Evolutionary conservation across 1,140 invertebrate genomes (phyloP).

Genomic region (Megathymus violae): DNA sequence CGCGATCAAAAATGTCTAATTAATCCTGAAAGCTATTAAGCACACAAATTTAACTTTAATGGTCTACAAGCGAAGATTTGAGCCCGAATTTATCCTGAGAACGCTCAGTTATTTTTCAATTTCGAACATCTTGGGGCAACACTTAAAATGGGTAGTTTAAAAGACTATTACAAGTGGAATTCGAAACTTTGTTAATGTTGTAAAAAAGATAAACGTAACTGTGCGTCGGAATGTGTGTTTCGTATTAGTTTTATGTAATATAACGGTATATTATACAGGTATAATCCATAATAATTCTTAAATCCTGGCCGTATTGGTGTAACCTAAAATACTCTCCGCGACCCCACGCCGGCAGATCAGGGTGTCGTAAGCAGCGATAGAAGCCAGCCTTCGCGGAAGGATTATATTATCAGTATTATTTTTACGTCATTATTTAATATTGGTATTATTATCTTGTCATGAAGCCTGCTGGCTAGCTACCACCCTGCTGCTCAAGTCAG

Average conservation of each 20-base stretch:
- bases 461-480: too few species aligned
- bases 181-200: conserved; percentile 44
- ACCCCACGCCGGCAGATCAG: too few species aligned
- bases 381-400: too few species aligned
- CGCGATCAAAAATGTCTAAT: conserved; percentile 6
- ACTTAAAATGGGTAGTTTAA: conserved; percentile 58
- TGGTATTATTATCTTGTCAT: too few species aligned
- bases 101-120: conserved; percentile 77
- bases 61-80: conserved; percentile 54
- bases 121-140: conserved; percentile 55
- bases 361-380: too few species aligned
- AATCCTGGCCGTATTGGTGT: too few species aligned
- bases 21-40: conserved; percentile 35
- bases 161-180: conserved; percentile 53
- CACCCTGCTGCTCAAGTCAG: too few species aligned
- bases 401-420: too few species aligned
- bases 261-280: too few species aligned
- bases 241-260: conserved; percentile 2
- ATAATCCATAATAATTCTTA: too few species aligned
- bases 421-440: too few species aligned
- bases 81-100: conserved; percentile 56
- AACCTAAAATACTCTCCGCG: too few species aligned
- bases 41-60: conserved; percentile 54
- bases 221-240: conserved; percentile 19
- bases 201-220: conserved; percentile 24